Evolutionary conservation across 2,888 invertebrate species (phyloP).

Genomic region (Caenorhabditis virilis): DNA sequence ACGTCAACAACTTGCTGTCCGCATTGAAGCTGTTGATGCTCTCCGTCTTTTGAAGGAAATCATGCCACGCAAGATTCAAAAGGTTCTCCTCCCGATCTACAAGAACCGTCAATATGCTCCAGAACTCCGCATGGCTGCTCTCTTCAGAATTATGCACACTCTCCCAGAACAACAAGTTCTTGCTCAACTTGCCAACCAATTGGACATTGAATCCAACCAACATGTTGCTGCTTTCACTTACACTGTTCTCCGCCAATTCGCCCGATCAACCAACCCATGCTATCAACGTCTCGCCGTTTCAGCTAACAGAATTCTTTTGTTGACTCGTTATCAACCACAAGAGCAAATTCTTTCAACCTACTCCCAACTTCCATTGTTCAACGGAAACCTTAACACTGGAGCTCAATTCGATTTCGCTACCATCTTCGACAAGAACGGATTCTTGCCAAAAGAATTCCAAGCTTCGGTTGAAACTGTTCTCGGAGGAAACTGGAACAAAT

Average conservation of each 20-base stretch:
- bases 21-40: constrained; percentile 60
- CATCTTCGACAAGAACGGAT: constrained; percentile 53
- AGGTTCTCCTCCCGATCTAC: constrained; percentile 60
- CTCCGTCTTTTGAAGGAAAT: constrained; percentile 48
- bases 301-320: constrained; percentile 23
- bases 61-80: constrained; percentile 41
- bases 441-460: constrained; percentile 38
- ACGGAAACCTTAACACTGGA: constrained; percentile 34
- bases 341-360: constrained; percentile 27
- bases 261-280: constrained; percentile 50
- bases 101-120: constrained; percentile 51
- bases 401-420: constrained; percentile 46
- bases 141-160: constrained; percentile 53
- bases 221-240: constrained; percentile 55
- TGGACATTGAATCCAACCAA: constrained; percentile 50
- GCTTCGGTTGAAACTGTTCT: constrained; percentile 40
- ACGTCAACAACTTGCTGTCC: constrained; percentile 43
- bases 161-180: constrained; percentile 48
- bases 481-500: constrained; percentile 52
- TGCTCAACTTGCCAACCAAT: constrained; percentile 48
- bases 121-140: constrained; percentile 57
- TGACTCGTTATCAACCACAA: constrained; percentile 32
- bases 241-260: constrained; percentile 43
- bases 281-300: constrained; percentile 35
- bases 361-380: constrained; percentile 45